Base-by-base conservation (phyloP, 2,797 vertebrate species). In the Fringilla coelebs region DNA sequence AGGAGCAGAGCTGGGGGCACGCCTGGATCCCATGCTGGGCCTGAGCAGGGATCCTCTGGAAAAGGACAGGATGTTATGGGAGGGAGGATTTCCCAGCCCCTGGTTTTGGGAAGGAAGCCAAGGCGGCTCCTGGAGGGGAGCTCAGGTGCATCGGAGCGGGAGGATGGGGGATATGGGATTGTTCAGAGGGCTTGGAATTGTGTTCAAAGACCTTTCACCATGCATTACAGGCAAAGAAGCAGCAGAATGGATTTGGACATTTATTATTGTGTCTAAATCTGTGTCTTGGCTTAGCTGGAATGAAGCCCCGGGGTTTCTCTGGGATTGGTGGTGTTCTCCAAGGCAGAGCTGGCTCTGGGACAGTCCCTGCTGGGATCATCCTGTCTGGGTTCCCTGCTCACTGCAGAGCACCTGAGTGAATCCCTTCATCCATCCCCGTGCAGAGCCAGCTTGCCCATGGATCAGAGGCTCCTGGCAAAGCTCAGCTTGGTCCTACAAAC, bases 121-220 rank as follows among this genome's bases (percentile, higher is more conserved):
- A 38, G 72, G 72, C n/a, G 12, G 74, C 77, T 85, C n/a, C 22
- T 73, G 78, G 74, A 91, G 65, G 19, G 91, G 71, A 87, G 92
- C 84, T 96, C 95, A 92, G 96, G 95, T 96, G 89, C 84, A 87
- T 76, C 67, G 41, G 66, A 87, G 90, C 43, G 25, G 84, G 86
- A 84, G 57, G 24, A 63, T 12, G 34, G n/a, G 68, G 63, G 71
- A 70, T 51, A 3, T 52, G 86, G 84, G 75, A 92, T 55, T 71
- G 67, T 52, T 96, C 32, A 63, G 55, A 82, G 73, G 41, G 63
- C 41, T 76, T 92, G 92, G 92, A 76, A 21, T 67, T 25, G 49
- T 2, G 2, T 71, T 87, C 92, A 85, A 93, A 95, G 89, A 16
- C 32, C 86, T 90, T 86, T 86, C 66, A 63, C 11, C 32, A 40